These are phyloP conservation scores for Mungos mungo DNA, from an alignment of 2,113 vertebrate genomes.

Conservation along the genomic window DNA sequence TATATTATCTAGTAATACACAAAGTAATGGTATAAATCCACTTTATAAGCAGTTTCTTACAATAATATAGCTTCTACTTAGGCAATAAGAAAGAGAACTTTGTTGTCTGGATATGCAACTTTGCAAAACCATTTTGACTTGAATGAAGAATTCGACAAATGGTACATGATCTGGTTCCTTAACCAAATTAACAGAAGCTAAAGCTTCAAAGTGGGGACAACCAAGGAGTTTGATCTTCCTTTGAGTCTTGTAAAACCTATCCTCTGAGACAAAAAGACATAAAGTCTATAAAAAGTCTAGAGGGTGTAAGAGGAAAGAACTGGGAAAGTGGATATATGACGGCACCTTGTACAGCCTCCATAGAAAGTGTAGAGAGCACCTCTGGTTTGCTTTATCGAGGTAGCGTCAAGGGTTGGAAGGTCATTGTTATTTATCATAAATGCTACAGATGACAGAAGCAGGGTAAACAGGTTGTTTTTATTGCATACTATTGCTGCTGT, in stretches of 20 bases:
- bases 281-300: conserved; percentile 62
- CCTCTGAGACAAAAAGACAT: conserved; percentile 43
- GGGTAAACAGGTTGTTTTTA: background rate
- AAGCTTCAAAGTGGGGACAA: background rate
- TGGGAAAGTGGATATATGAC: conserved; percentile 39
- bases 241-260: conserved; percentile 54
- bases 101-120: conserved; percentile 29
- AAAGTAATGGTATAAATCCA: conserved; percentile 13
- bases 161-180: conserved; percentile 34
- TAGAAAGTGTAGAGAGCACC: conserved; percentile 36
- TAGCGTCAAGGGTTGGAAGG: conserved; percentile 34
- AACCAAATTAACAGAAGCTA: conserved; percentile 38
- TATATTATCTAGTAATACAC: background rate
- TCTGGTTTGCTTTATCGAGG: conserved; percentile 63
- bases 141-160: background rate
- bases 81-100: background rate
- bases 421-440: background rate
- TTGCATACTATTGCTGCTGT: conserved; percentile 29
- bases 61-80: background rate
- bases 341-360: conserved; percentile 55
- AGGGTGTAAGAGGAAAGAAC: conserved; percentile 38
- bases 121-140: conserved; percentile 32
- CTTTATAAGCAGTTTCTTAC: background rate
- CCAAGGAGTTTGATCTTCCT: conserved; percentile 28
- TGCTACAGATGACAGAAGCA: conserved; percentile 29